These are phyloP conservation scores for Cotesia vestalis DNA, from an alignment of 1,140 invertebrate species.

Conservation along the genomic window DNA sequence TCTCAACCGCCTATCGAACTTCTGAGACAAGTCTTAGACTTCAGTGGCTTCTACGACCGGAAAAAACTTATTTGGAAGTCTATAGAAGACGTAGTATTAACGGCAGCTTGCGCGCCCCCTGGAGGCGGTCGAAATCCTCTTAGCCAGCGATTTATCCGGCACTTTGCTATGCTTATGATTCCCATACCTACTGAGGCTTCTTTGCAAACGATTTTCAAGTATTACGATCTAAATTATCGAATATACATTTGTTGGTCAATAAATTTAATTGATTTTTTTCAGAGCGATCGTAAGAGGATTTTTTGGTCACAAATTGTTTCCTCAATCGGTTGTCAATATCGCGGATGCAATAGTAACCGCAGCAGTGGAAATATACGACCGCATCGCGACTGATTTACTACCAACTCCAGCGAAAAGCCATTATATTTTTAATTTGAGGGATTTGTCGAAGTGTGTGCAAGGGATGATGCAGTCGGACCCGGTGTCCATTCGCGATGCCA, in stretches of 20 bases:
- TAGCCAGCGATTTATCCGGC: slow-evolving; percentile 83
- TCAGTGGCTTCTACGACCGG: slow-evolving; percentile 83
- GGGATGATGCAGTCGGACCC: slow-evolving; percentile 81
- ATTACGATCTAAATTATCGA: slow-evolving; percentile 12
- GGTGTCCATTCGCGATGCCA: slow-evolving; percentile 70
- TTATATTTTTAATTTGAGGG: slow-evolving; percentile 90
- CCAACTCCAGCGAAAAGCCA: slow-evolving; percentile 90
- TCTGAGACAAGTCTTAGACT: slow-evolving; percentile 84
- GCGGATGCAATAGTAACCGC: slow-evolving; percentile 79
- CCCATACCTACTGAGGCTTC: slow-evolving; percentile 78
- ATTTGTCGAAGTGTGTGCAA: slow-evolving; percentile 90
- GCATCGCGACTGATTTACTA: slow-evolving; percentile 79
- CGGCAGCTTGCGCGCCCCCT: slow-evolving; percentile 85
- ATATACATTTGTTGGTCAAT: no score
- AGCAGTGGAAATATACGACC: slow-evolving; percentile 81
- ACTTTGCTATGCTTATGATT: slow-evolving; percentile 83
- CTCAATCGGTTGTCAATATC: slow-evolving; percentile 74
- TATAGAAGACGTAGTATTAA: slow-evolving; percentile 84
- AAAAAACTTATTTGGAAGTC: slow-evolving; percentile 88
- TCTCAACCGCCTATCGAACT: slow-evolving; percentile 91
- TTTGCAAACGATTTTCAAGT: slow-evolving; percentile 83
- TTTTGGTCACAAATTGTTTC: slow-evolving; percentile 73
- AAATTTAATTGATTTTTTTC: slow-evolving; percentile 11
- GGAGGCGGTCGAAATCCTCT: slow-evolving; percentile 87
- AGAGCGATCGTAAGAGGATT: slow-evolving; percentile 78